A percentile compares a stretch with the other conserved stretches of the same genome.
These are phyloP conservation scores for Syngnathus floridae DNA, from an alignment of 2,113 vertebrate species.

Conservation along the genomic window DNA sequence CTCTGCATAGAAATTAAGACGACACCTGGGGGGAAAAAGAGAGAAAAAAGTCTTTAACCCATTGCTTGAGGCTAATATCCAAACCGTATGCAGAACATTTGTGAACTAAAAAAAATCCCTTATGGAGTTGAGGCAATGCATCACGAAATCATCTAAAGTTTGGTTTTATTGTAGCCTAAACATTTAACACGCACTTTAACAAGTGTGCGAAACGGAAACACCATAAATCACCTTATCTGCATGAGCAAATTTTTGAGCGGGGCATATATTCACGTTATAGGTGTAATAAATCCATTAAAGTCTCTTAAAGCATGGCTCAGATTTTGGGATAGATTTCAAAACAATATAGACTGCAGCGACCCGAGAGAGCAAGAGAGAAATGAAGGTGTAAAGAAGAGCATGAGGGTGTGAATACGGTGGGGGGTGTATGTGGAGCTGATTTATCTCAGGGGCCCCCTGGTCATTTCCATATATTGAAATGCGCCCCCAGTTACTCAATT, in stretches of 20 bases:
- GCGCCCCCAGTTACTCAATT: slow-evolving; percentile 79
- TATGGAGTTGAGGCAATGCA: not conserved
- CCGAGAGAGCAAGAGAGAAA: slow-evolving; percentile 23
- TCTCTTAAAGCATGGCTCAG: not conserved
- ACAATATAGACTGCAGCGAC: slow-evolving; percentile 19
- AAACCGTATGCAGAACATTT: not conserved
- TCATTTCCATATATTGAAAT: slow-evolving; percentile 84
- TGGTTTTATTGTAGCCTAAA: not conserved
- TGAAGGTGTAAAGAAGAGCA: slow-evolving; percentile 48
- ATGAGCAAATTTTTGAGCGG: not conserved
- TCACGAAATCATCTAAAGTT: not conserved
- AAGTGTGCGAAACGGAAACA: not conserved
- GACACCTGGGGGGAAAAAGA: not conserved
- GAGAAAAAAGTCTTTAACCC: not conserved
- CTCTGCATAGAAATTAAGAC: slow-evolving; percentile 53
- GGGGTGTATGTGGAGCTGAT: slow-evolving; percentile 70
- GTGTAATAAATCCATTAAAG: not conserved
- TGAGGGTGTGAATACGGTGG: slow-evolving; percentile 21
- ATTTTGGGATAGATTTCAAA: slow-evolving; percentile 24
- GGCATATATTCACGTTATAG: not conserved
- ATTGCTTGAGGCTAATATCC: slow-evolving; percentile 1
- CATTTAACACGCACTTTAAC: not conserved
- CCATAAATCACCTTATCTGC: not conserved
- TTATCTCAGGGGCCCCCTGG: slow-evolving; percentile 76
- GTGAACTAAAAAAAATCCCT: not conserved